Evolutionary conservation across 2,888 invertebrate species (phyloP).

Genomic region (Xiphydria camelus): DNA sequence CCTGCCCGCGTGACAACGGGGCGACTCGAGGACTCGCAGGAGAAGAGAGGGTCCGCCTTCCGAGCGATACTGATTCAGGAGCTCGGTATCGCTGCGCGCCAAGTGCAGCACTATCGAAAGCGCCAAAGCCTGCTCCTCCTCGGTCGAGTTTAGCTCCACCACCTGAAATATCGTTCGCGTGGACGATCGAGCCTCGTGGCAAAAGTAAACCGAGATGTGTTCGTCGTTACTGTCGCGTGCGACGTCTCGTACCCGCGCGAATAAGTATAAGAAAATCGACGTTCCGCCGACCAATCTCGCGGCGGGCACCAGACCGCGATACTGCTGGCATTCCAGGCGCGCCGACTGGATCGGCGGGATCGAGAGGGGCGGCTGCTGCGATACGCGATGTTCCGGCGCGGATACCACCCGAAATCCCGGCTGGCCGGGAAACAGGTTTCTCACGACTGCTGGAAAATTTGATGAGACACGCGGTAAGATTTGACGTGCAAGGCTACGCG

Average conservation of each 20-base stretch:
- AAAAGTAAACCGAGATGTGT: too few relatives aligned
- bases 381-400: slow-evolving; percentile 55
- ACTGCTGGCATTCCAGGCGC: slow-evolving; percentile 58
- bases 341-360: slow-evolving; percentile 48
- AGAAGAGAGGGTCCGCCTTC: slow-evolving; percentile 64
- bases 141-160: slow-evolving; percentile 66
- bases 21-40: slow-evolving; percentile 66
- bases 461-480: too few relatives aligned
- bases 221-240: too few relatives aligned
- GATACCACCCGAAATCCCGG: slow-evolving; percentile 58
- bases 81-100: slow-evolving; percentile 64
- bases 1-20: slow-evolving; percentile 63
- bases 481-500: too few relatives aligned
- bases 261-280: slow-evolving; percentile 68
- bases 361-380: slow-evolving; percentile 58
- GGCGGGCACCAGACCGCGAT: slow-evolving; percentile 63
- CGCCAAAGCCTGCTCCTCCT: slow-evolving; percentile 67
- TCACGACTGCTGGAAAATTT: slow-evolving; percentile 42
- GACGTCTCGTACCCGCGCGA: slow-evolving; percentile 67
- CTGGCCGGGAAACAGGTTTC: slow-evolving; percentile 55
- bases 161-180: too few relatives aligned
- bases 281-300: slow-evolving; percentile 67
- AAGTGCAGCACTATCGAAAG: slow-evolving; percentile 65
- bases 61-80: slow-evolving; percentile 65
- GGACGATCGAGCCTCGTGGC: too few relatives aligned